phyloP scores from a whole-genome alignment of 2,797 vertebrate species.

The Phrynocephalus forsythii region DNA sequence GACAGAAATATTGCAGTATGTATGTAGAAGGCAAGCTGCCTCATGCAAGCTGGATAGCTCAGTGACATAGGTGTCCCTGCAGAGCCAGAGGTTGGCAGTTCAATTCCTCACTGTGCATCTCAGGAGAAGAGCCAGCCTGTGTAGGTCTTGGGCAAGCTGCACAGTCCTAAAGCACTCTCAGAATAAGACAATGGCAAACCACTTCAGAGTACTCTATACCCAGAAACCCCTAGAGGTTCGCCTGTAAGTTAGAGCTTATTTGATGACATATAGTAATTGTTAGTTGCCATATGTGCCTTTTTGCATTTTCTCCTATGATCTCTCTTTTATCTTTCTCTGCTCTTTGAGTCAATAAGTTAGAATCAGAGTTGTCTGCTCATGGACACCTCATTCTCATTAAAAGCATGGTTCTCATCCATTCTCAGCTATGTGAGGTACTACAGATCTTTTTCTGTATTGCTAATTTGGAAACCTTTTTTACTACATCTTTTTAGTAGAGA shows the following conservation, averaged over 20 bases:
- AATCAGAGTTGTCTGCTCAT: slow-evolving; percentile 13
- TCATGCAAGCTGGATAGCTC: too few species aligned
- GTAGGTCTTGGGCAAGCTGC: too few species aligned
- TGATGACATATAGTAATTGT: too few species aligned
- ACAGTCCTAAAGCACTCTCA: too few species aligned
- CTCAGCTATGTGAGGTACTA: background rate
- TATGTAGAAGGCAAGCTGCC: background rate
- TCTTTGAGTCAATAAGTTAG: accelerated
- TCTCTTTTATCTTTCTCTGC: background rate
- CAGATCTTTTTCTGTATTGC: background rate
- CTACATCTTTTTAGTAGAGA: background rate
- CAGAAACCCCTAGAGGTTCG: too few species aligned
- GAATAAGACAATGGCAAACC: too few species aligned
- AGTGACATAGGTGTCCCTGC: too few species aligned
- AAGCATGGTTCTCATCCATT: background rate
- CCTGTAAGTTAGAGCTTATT: too few species aligned
- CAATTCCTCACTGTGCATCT: too few species aligned
- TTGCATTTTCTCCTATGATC: background rate
- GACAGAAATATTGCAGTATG: background rate
- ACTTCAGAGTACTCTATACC: too few species aligned
- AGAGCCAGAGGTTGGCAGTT: too few species aligned
- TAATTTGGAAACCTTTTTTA: background rate
- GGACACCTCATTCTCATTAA: background rate
- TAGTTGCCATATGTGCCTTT: background rate
- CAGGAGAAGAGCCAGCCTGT: too few species aligned